phyloP scores from a whole-genome alignment of 1,140 invertebrate genomes.

The Habropoda laboriosa region DNA sequence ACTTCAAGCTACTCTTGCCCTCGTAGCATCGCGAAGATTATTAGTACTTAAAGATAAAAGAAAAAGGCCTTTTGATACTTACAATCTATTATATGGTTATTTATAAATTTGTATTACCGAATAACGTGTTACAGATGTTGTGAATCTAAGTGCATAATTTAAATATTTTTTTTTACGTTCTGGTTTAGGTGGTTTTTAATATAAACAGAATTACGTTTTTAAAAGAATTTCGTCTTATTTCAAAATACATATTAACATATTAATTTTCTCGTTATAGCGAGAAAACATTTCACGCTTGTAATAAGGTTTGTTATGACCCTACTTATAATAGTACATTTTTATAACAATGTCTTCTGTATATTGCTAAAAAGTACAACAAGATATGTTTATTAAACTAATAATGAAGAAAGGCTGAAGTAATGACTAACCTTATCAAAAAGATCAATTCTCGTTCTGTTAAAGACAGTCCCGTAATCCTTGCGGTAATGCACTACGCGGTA shows the following conservation, averaged over 20 bases:
- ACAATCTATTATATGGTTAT: conserved; percentile 74
- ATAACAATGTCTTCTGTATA: not conserved
- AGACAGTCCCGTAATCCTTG: conserved; percentile 46
- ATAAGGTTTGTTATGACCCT: not conserved
- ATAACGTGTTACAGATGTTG: not conserved
- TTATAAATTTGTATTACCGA: conserved; percentile 59
- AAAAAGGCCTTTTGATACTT: conserved; percentile 69
- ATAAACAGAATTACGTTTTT: not conserved
- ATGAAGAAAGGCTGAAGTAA: not conserved
- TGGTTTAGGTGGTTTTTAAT: not conserved
- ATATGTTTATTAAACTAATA: conserved; percentile 7
- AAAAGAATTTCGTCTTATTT: conserved; percentile 4
- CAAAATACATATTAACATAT: conserved; percentile 10
- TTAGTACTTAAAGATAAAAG: conserved; percentile 76
- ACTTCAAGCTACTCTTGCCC: conserved; percentile 74
- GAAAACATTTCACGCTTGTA: conserved; percentile 10
- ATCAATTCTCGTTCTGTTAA: conserved; percentile 11
- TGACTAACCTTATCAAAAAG: not conserved
- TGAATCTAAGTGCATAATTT: not conserved
- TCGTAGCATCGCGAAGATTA: conserved; percentile 75
- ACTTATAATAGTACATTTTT: not conserved
- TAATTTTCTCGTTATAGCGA: conserved; percentile 23
- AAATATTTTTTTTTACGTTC: conserved; percentile 1
- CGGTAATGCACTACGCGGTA: conserved; percentile 1
- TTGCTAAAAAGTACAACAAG: conserved; percentile 4